These are phyloP conservation scores for Laticauda colubrina DNA, from an alignment of 2,113 vertebrate genomes.

Conservation along the genomic window DNA sequence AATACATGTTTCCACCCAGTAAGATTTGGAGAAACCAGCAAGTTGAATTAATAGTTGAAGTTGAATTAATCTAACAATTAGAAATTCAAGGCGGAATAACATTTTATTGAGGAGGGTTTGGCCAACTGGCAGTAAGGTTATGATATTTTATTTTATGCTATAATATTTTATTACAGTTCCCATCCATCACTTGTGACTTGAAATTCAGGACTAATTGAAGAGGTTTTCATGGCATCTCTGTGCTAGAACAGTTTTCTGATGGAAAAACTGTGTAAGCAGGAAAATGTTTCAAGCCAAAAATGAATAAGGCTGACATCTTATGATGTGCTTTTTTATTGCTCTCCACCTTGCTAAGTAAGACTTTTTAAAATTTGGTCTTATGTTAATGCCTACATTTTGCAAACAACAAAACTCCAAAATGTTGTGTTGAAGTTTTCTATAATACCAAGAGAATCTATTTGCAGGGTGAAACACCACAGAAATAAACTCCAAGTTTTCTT, in stretches of 20 bases:
- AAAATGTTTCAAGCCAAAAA: not conserved
- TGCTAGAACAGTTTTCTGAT: not conserved
- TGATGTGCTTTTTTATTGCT: not conserved
- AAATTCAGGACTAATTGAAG: not conserved
- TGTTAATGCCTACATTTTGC: not conserved
- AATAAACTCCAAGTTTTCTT: not conserved
- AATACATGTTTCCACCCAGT: not conserved
- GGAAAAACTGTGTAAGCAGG: not conserved
- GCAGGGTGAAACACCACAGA: rapidly evolving
- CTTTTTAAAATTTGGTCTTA: not conserved
- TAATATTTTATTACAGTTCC: not conserved
- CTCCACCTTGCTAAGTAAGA: not conserved
- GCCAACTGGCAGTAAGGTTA: not conserved
- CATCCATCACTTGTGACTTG: not conserved
- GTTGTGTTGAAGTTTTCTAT: not conserved
- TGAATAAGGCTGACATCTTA: not conserved
- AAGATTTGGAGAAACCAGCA: not conserved
- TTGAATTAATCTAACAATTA: not conserved
- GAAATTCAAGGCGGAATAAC: not conserved
- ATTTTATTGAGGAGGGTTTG: not conserved
- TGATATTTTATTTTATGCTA: not conserved
- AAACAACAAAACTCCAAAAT: not conserved
- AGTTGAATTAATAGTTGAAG: not conserved
- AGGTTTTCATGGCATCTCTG: not conserved
- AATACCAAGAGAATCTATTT: not conserved